Evolutionary conservation across 2,113 vertebrate genomes (phyloP), one percentile per base, ranked within the genome.

Genomic region (Bubalus kerabau): DNA sequence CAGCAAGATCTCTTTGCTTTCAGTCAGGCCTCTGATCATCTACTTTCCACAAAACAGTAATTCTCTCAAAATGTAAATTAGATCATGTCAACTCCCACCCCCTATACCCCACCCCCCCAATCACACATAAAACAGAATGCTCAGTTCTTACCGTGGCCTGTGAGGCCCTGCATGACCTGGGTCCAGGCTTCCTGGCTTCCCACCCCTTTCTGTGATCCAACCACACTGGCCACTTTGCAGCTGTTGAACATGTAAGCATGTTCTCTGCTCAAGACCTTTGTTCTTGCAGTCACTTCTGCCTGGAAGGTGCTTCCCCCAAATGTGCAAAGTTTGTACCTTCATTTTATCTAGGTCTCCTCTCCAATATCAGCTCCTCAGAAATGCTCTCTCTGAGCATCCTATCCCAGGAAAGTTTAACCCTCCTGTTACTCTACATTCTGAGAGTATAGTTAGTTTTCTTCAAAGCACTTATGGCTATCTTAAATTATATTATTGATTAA

Each of bases 61-160:
- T 95, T 90, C 28, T 93, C 86, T 62, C 23, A 26, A 74, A 82
- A 71, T 92, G 71, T 81, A 54, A 74, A 85, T 88, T 83, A 80
- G 4, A 26, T 93, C 78, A 48, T 50, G 10, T 60, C 40, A 67
- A 1, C 7, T 23, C 48, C 56, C 56, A 2, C 6, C 14, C 13
- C 46, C 4, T 0, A n/a, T n/a, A n/a, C 36, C 36, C 4, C 0
- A 1, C 15, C 59, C 54, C 78, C 2, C n/a, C 10, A 9, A 36
- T 71, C 67, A 82, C n/a, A 28, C 43, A 84, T 23, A 21, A 80
- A 50, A 71, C 71, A 62, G 36, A 46, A 54, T 26, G 16, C 50
- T 50, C 30, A 56, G 16, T 84, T 48, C 50, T 74, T 8, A 26
- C 48, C 4, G 1, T 82, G 26, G n/a, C n/a, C 48, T 64, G 1